Evolutionary conservation across 2,113 vertebrate species (phyloP).

Genomic region (Phyllopteryx taeniolatus): DNA sequence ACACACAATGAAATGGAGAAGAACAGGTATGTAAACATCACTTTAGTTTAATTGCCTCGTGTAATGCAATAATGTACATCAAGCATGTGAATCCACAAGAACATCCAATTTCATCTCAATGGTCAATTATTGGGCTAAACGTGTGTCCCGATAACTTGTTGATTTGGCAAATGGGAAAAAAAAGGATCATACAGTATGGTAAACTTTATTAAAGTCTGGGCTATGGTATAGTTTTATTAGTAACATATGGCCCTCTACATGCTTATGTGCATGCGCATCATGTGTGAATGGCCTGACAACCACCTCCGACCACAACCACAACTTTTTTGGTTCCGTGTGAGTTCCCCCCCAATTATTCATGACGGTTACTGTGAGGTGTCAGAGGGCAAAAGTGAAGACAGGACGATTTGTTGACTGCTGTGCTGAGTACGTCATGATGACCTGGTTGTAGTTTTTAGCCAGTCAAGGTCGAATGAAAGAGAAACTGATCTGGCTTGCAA

Average conservation of each 20-base stretch:
- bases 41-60: not conserved
- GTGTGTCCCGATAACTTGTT: too few relatives aligned
- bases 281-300: too few relatives aligned
- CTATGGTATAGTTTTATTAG: too few relatives aligned
- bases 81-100: not conserved
- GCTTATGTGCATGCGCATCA: too few relatives aligned
- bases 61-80: not conserved
- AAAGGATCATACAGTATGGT: too few relatives aligned
- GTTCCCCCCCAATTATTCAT: not conserved
- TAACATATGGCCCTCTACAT: too few relatives aligned
- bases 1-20: constrained; percentile 99
- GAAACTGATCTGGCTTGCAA: not conserved
- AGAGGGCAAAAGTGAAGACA: constrained; percentile 19
- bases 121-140: not conserved
- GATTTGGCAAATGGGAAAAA: too few relatives aligned
- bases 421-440: constrained; percentile 6
- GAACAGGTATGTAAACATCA: constrained; percentile 81
- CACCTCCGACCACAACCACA: too few relatives aligned
- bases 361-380: constrained; percentile 15
- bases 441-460: constrained; percentile 21
- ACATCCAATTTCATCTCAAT: not conserved
- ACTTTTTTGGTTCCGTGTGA: too few relatives aligned
- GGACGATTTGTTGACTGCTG: constrained; percentile 24
- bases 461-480: not conserved
- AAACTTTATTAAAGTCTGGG: too few relatives aligned